phyloP scores from a whole-genome alignment of 35 echinoderm and acorn worm genomes.

The Apostichopus parvimensis region DNA sequence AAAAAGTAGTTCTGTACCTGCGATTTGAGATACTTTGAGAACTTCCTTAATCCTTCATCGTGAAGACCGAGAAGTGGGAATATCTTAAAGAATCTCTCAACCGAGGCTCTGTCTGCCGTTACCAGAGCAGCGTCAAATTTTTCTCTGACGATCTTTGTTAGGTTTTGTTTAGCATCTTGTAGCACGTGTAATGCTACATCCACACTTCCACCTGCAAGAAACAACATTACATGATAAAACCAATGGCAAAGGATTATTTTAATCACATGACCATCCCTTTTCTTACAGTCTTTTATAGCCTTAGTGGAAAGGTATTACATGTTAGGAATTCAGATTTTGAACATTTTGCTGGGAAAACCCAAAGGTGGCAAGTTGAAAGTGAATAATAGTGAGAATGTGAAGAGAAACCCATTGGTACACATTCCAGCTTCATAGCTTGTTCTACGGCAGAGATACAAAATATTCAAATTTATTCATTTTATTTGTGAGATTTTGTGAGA shows the following conservation, averaged over 20 bases:
- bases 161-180: slow-evolving; percentile 87
- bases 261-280: background rate
- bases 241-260: too few species aligned
- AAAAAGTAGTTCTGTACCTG: slow-evolving; percentile 56
- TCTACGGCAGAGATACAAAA: too few species aligned
- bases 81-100: slow-evolving; percentile 99
- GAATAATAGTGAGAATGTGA: too few species aligned
- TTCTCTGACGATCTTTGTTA: slow-evolving; percentile 77
- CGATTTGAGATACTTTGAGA: slow-evolving; percentile 83
- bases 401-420: too few species aligned
- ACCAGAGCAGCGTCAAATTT: slow-evolving; percentile 87
- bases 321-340: too few species aligned
- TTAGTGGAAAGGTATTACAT: too few species aligned
- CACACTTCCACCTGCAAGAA: slow-evolving; percentile 67
- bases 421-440: too few species aligned
- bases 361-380: too few species aligned
- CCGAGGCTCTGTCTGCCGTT: slow-evolving; percentile 77
- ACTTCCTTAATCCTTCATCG: slow-evolving; percentile 77
- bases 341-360: too few species aligned
- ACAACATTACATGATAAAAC: background rate
- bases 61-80: slow-evolving; percentile 83
- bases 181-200: slow-evolving; percentile 82
- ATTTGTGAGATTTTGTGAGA: too few species aligned
- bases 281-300: background rate
- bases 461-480: too few species aligned